Percentiles rank a stretch among this genome's conserved stretches.
These are phyloP conservation scores for Bembecia ichneumoniformis DNA, from an alignment of 2,888 invertebrate genomes.

Conservation along the genomic window DNA sequence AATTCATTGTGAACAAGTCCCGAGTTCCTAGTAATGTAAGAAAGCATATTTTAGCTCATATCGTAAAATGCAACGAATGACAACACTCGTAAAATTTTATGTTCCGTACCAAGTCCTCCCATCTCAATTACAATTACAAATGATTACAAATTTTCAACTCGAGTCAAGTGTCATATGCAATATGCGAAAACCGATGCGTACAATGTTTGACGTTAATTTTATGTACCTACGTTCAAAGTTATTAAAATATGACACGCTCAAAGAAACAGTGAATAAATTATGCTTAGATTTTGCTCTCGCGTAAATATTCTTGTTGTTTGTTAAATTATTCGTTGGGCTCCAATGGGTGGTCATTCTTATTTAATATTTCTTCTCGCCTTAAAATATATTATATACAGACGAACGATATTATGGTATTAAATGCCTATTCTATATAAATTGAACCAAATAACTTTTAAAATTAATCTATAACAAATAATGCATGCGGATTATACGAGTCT, in stretches of 20 bases:
- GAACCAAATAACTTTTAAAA: too few species aligned
- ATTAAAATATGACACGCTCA: not conserved
- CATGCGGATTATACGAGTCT: too few species aligned
- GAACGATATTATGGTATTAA: too few species aligned
- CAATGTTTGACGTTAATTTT: constrained; percentile 32
- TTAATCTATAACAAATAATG: too few species aligned
- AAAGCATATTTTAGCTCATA: constrained; percentile 58
- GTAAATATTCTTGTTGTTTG: too few species aligned
- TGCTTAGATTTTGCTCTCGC: too few species aligned
- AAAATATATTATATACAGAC: too few species aligned
- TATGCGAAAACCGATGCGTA: constrained; percentile 33
- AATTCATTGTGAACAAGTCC: constrained; percentile 52
- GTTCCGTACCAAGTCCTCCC: constrained; percentile 42
- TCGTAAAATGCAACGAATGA: constrained; percentile 62
- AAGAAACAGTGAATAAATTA: too few species aligned
- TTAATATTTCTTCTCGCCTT: too few species aligned
- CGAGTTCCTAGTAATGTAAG: constrained; percentile 51
- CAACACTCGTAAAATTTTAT: constrained; percentile 64
- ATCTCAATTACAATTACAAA: constrained; percentile 69
- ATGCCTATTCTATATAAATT: too few species aligned
- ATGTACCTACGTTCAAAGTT: not conserved
- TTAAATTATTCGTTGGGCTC: too few species aligned
- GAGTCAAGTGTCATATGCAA: constrained; percentile 34
- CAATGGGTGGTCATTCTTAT: too few species aligned
- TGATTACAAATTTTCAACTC: constrained; percentile 59